phyloP scores from a whole-genome alignment of 2,888 invertebrate species.

The Mesodorylaimus sp. region DNA sequence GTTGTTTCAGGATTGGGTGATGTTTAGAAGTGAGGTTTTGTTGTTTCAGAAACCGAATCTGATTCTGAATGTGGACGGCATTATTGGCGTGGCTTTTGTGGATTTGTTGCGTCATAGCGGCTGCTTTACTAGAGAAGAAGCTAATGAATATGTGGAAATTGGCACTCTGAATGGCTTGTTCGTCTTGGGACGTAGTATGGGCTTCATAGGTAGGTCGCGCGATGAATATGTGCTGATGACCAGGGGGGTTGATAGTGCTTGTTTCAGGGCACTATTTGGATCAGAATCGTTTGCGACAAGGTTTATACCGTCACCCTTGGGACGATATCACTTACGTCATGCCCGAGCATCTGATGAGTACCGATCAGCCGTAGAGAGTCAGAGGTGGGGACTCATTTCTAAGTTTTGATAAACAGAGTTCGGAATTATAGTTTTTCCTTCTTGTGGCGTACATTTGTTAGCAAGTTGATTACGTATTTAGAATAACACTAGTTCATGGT shows the following conservation, averaged over 20 bases:
- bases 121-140: constrained; percentile 85
- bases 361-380: too few relatives aligned
- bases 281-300: constrained; percentile 94
- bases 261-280: constrained; percentile 74
- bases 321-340: constrained; percentile 84
- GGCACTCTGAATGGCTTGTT: constrained; percentile 95
- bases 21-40: not conserved
- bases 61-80: constrained; percentile 95
- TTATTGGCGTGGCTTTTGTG: constrained; percentile 90
- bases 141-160: constrained; percentile 87
- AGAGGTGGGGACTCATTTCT: too few relatives aligned
- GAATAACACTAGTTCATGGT: too few relatives aligned
- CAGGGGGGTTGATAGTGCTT: not conserved
- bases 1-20: constrained; percentile 3
- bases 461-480: too few relatives aligned
- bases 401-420: too few relatives aligned
- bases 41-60: constrained; percentile 71
- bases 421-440: too few relatives aligned
- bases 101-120: constrained; percentile 84
- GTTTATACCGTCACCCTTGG: constrained; percentile 97
- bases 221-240: not conserved
- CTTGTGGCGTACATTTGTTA: too few relatives aligned
- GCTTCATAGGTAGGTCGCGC: constrained; percentile 57
- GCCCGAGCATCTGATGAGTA: too few relatives aligned
- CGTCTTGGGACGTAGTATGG: constrained; percentile 90